Percentiles rank a stretch among this genome's conserved stretches.
phyloP scores from a whole-genome alignment of 35 echinoderm and acorn worm genomes.

The Nesometra sesokonis region DNA sequence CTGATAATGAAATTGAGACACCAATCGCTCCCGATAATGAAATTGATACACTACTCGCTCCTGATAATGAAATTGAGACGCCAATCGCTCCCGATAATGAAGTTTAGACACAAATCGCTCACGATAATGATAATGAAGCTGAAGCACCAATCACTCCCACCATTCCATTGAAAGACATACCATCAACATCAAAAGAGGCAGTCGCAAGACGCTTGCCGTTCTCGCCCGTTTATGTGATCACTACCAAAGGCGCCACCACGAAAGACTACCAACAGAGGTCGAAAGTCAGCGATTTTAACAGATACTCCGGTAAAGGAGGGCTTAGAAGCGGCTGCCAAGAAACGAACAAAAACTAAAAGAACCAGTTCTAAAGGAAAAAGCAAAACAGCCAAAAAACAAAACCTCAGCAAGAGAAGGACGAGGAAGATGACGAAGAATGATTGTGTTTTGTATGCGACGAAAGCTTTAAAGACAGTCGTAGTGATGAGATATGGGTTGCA shows the following conservation, averaged over 20 bases:
- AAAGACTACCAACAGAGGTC: neutral
- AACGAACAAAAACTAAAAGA: neutral
- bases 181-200: neutral
- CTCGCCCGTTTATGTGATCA: neutral
- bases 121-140: too few relatives aligned
- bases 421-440: neutral
- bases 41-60: too few relatives aligned
- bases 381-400: neutral
- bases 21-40: too few relatives aligned
- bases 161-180: neutral
- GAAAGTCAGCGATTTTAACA: conserved; percentile 10
- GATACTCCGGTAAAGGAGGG: neutral
- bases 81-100: too few relatives aligned
- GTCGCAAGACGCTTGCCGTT: neutral
- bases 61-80: too few relatives aligned
- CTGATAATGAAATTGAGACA: too few relatives aligned
- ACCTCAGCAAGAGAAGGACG: neutral
- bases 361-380: neutral
- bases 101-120: too few relatives aligned
- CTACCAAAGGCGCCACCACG: neutral
- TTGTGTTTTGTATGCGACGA: neutral
- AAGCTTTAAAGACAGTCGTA: neutral
- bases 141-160: neutral
- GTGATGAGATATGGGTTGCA: neutral
- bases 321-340: neutral